These are phyloP conservation scores for Proteles cristata DNA, from an alignment of 2,113 vertebrate species.

Conservation along the genomic window DNA sequence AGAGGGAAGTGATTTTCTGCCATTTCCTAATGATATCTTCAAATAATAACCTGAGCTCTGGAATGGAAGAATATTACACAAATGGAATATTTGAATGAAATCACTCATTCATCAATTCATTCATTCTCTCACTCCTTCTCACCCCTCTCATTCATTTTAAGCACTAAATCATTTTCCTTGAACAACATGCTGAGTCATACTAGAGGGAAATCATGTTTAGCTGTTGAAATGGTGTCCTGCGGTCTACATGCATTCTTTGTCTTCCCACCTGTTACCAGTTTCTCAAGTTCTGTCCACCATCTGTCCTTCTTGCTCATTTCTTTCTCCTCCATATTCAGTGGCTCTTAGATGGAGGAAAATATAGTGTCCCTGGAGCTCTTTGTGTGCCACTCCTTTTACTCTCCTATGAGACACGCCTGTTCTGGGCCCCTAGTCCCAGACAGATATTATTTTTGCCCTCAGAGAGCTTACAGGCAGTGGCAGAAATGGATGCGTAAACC, in stretches of 20 bases:
- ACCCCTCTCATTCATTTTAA: not conserved
- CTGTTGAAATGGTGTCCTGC: not conserved
- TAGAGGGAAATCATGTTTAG: not conserved
- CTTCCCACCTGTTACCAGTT: not conserved
- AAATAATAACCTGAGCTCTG: not conserved
- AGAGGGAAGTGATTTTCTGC: not conserved
- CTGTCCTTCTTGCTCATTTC: conserved; percentile 17
- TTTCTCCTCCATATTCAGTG: not conserved
- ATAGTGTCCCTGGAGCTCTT: not conserved
- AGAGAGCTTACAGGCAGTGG: not conserved
- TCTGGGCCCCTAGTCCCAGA: not conserved
- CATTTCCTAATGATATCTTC: not conserved
- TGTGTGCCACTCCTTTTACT: not conserved
- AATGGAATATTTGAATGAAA: not conserved
- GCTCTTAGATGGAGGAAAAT: not conserved
- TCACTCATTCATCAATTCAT: not conserved
- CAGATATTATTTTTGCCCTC: not conserved
- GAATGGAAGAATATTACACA: not conserved
- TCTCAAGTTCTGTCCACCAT: not conserved
- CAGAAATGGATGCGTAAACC: not conserved
- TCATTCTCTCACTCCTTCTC: not conserved
- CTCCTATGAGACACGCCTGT: not conserved
- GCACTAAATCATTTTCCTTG: not conserved
- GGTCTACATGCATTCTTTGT: not conserved
- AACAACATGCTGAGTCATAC: not conserved